Evolutionary conservation across 1,140 invertebrate genomes (phyloP), one percentile per base, ranked within the genome.

Genomic region (Drusus annulatus): DNA sequence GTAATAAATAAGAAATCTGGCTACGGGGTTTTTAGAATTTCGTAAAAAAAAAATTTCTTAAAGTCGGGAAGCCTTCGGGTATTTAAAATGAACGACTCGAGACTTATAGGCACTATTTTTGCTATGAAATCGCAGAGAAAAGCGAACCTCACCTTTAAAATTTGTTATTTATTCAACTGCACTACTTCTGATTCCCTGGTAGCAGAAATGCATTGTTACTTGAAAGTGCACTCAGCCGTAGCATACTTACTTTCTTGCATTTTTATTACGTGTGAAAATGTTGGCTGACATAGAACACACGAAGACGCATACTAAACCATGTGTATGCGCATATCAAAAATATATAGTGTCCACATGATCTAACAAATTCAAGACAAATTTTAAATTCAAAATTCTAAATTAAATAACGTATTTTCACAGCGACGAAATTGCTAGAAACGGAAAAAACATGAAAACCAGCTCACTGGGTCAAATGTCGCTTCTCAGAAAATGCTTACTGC

Each of bases 111-210:
- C 28, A 68, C 25, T 68, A 68, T 68, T 19, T 68, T 8, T 0
- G 28, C 6, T 36, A 68, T 36, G 28, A 68, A 68, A 17, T 7
- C n/a, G 21, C 19, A 45, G 36, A 10, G 63, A 50, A 71, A 54
- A 65, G 71, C 77, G 16, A 58, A 50, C 36, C 31, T 60, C 77
- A 79, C 65, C 77, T 71, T 71, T 79, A 71, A 71, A 58, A 73
- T 65, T 31, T 56, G 25, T 79, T 79, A 79, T 71, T 79, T 79
- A 77, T 77, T 77, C 76, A 77, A 77, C 31, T 76, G 60, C 58
- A 52, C 8, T 25, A 25, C 36, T 45, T 45, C 60, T 51, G 71
- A 21, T 28, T 56, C 16, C 51, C 71, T n/a, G 25, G 28, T 31
- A 19, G 31, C 52, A 1, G 71, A n/a, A 74, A 74, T 74, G 71